phyloP scores from a whole-genome alignment of 2,888 invertebrate genomes.

The Caenorhabditis sinica region DNA sequence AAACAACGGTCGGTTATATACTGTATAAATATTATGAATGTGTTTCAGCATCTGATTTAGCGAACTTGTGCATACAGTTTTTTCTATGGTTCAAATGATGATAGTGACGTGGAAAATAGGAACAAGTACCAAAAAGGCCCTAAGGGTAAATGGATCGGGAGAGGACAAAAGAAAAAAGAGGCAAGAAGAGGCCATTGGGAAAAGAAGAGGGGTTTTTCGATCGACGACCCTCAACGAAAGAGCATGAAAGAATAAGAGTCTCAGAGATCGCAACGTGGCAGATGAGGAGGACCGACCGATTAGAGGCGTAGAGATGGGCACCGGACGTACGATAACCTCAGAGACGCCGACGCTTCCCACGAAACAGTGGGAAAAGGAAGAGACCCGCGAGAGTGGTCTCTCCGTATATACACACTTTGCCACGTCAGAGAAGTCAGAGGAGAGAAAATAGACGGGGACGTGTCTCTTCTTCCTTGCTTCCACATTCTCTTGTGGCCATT shows the following conservation, averaged over 20 bases:
- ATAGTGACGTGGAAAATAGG: constrained; percentile 42
- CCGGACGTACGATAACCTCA: constrained; percentile 50
- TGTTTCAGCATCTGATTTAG: too few species aligned
- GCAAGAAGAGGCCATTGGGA: constrained; percentile 32
- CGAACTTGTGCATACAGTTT: not conserved
- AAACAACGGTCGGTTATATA: too few species aligned
- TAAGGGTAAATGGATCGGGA: constrained; percentile 29
- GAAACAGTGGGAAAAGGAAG: constrained; percentile 22
- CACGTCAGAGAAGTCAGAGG: constrained; percentile 63
- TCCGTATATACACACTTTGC: constrained; percentile 52
- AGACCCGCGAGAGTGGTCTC: constrained; percentile 52
- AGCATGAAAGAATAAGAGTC: constrained; percentile 27
- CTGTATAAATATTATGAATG: too few species aligned
- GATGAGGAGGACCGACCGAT: constrained; percentile 59
- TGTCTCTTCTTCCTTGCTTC: constrained; percentile 42
- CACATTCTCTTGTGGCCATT: constrained; percentile 47
- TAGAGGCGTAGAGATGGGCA: constrained; percentile 51
- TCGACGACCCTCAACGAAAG: constrained; percentile 44
- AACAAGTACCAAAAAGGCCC: constrained; percentile 30
- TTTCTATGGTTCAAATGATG: not conserved
- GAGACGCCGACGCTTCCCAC: constrained; percentile 58
- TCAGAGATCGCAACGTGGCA: constrained; percentile 51
- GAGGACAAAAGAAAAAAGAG: constrained; percentile 32
- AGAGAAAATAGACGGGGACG: constrained; percentile 27
- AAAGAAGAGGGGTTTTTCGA: constrained; percentile 46